Evolutionary conservation across 92 coral and sea anemone species (phyloP), one percentile per base, ranked within the genome.

Genomic region (Umimayanthus chanpuru): DNA sequence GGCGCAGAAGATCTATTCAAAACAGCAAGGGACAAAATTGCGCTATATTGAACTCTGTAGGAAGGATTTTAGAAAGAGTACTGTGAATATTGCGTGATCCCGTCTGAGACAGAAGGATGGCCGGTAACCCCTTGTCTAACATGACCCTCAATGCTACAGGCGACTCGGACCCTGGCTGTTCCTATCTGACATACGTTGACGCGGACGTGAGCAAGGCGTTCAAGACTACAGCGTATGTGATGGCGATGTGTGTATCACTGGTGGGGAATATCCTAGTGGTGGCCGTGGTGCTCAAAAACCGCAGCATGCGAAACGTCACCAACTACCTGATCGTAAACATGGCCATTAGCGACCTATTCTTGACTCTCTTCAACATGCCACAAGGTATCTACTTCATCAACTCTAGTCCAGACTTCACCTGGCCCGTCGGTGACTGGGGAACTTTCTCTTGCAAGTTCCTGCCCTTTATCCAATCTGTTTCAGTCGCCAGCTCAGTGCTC

Each of bases 241-340:
- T 93, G 80, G 89, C 91, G 70, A 53, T 91, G 71, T 49, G 92
- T 50, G 81, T 92, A 2, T 93, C 96, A 16, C 55, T 93, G 77
- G 25, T 92, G 75, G 98, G 98, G 4, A 95, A 95, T 76, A 73
- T 90, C 56, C 88, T 95, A 18, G 96, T 95, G 85, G 91, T 95
- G 61, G 87, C 81, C 68, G 95, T 93, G n/a, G 96, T 95, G 73
- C 20, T 87, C 4, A 49, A 85, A 76, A 93, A 95, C 85, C 91
- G 93, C 12, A 92, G 92, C 12, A 95, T 95, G 98, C 96, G 88
- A 67, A 93, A 94, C 40, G 93, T 95, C 40, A 95, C 98, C 66
- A 95, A 95, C 88, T 95, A 92, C 84, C 61, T 95, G 58, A 95
- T 95, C 49, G 92, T 95, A 68, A 95, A 95, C 88, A 93, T 95